These are phyloP conservation scores for Sarotherodon lohbergeri DNA, from an alignment of 2,113 vertebrate species.

Conservation along the genomic window DNA sequence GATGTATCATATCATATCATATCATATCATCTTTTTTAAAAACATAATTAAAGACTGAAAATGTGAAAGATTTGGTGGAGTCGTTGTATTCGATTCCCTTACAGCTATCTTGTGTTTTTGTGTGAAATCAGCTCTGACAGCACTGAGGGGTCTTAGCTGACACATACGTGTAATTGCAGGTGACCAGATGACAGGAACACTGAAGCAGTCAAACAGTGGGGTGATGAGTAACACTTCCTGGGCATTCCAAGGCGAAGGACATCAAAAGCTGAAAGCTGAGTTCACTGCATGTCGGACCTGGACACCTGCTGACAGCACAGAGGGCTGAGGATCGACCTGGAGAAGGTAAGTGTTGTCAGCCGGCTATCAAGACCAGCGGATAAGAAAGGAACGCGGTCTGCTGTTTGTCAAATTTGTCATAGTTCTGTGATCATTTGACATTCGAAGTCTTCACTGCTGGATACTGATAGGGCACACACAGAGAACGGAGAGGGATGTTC, in stretches of 20 bases:
- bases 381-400: not conserved
- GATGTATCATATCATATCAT: not conserved
- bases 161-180: not conserved
- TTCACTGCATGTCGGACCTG: fast-evolving
- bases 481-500: not conserved
- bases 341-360: not conserved
- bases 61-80: not conserved
- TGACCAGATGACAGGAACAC: not conserved
- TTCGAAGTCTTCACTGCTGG: not conserved
- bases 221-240: not conserved
- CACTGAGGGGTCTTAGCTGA: not conserved
- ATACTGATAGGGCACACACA: not conserved
- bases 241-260: not conserved
- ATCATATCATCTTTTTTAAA: fast-evolving
- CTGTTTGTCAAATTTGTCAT: not conserved
- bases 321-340: not conserved
- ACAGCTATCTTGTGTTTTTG: not conserved
- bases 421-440: not conserved
- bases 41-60: not conserved
- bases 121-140: not conserved
- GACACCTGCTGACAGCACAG: not conserved
- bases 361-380: not conserved
- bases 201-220: not conserved
- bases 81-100: not conserved
- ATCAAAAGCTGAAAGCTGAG: not conserved